A percentile compares a stretch with the other conserved stretches of the same genome.
phyloP scores from a whole-genome alignment of 2,113 vertebrate species.

The Phrynosoma blainvillii region DNA sequence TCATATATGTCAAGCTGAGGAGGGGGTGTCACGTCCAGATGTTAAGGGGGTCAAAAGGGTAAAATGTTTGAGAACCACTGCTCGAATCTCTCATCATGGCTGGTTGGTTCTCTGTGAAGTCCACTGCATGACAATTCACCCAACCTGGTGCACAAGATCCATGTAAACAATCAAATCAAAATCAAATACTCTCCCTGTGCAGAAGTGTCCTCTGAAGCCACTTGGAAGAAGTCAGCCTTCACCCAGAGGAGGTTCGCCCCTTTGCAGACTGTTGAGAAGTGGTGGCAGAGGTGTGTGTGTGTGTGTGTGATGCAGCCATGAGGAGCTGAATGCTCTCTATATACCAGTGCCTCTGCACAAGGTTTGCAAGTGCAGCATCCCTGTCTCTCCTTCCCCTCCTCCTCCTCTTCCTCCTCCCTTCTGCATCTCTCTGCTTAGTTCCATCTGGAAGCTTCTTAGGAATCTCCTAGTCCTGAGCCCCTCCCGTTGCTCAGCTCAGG shows the following conservation, averaged over 20 bases:
- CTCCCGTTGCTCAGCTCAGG: neutral
- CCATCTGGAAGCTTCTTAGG: constrained; percentile 42
- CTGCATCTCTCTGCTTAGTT: constrained; percentile 21
- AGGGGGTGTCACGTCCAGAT: no score
- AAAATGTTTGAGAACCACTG: neutral
- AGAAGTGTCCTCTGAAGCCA: neutral
- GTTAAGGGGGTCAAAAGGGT: neutral
- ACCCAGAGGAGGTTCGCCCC: neutral
- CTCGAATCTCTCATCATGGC: neutral
- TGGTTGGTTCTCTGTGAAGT: neutral
- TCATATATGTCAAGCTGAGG: no score
- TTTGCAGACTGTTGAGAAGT: no score
- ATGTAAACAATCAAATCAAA: no score
- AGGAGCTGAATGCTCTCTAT: neutral
- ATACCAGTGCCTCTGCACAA: no score
- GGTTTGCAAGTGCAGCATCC: neutral
- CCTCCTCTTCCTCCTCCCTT: neutral
- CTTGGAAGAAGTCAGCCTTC: neutral
- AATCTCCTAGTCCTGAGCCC: constrained; percentile 6
- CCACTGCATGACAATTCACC: neutral
- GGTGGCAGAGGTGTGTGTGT: no score
- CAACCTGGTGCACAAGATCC: neutral
- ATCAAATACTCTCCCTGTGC: neutral
- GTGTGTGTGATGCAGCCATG: neutral
- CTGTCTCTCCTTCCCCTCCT: neutral